phyloP scores from a whole-genome alignment of 2,888 invertebrate genomes.

The Actias luna region DNA sequence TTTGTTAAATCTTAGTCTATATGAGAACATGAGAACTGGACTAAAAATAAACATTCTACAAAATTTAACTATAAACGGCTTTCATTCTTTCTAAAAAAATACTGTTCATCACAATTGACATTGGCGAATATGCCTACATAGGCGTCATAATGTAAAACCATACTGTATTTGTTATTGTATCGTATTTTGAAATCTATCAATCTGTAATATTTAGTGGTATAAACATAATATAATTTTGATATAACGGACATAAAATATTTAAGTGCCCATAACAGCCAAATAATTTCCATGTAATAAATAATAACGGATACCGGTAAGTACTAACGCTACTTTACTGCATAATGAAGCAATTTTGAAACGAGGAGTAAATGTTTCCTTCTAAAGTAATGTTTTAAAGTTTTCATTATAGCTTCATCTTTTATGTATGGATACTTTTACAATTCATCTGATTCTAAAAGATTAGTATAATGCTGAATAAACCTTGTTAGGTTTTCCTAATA shows the following conservation, averaged over 20 bases:
- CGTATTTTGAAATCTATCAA: neutral
- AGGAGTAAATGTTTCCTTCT: neutral
- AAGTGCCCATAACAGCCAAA: constrained; percentile 30
- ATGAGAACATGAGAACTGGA: no score
- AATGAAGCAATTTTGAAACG: constrained; percentile 19
- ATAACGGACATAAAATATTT: constrained; percentile 28
- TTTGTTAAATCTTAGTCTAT: no score
- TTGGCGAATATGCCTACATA: no score
- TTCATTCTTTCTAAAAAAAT: no score
- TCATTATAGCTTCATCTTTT: neutral
- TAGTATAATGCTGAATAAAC: neutral
- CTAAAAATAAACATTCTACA: no score
- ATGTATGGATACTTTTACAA: neutral
- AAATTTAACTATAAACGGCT: no score
- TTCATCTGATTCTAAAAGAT: neutral
- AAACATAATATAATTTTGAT: constrained; percentile 26
- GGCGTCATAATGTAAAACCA: no score
- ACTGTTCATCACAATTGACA: no score
- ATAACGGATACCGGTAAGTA: neutral
- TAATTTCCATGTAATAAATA: constrained; percentile 5
- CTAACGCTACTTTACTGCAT: constrained; percentile 20
- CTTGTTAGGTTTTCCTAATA: neutral
- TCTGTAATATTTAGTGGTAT: neutral
- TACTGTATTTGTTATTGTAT: no score
- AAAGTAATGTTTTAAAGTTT: neutral